Percentiles rank a stretch among this genome's conserved stretches.
Conservation (phyloP, 2,888 invertebrate genomes). For the Muschampia plurimacula region DNA sequence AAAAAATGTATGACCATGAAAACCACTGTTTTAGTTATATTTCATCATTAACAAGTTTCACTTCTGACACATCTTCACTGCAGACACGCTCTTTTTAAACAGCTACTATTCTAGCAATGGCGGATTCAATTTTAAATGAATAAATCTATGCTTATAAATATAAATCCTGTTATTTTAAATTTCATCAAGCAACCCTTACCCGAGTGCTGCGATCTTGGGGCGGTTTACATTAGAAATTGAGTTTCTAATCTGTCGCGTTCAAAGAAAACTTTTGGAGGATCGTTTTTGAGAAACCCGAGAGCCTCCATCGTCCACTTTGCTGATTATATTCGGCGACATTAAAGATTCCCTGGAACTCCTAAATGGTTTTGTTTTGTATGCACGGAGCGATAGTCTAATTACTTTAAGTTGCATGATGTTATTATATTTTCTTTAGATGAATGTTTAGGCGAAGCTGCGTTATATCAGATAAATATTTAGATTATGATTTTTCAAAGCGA, state of each 20-base stretch:
- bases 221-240: conserved; percentile 32
- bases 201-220: neutral
- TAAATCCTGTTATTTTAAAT: neutral
- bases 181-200: conserved; percentile 11
- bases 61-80: too few species aligned
- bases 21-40: too few species aligned
- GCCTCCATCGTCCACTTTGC: neutral
- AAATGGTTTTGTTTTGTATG: conserved; percentile 6
- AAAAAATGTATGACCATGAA: too few species aligned
- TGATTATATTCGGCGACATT: conserved; percentile 5
- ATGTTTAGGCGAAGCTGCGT: neutral
- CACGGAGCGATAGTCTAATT: neutral
- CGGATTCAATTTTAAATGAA: neutral
- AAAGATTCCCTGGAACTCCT: neutral
- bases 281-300: conserved; percentile 10
- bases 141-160: neutral
- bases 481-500: too few species aligned
- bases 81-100: neutral
- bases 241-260: conserved; percentile 35
- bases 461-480: too few species aligned
- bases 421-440: neutral
- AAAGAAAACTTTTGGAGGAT: conserved; percentile 25
- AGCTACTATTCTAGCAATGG: too few species aligned
- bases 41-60: too few species aligned
- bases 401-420: neutral